A percentile compares a stretch with the other conserved stretches of the same genome.
Conservation (phyloP, 2,888 invertebrate species). For the Hemicrepidius hirtus region DNA sequence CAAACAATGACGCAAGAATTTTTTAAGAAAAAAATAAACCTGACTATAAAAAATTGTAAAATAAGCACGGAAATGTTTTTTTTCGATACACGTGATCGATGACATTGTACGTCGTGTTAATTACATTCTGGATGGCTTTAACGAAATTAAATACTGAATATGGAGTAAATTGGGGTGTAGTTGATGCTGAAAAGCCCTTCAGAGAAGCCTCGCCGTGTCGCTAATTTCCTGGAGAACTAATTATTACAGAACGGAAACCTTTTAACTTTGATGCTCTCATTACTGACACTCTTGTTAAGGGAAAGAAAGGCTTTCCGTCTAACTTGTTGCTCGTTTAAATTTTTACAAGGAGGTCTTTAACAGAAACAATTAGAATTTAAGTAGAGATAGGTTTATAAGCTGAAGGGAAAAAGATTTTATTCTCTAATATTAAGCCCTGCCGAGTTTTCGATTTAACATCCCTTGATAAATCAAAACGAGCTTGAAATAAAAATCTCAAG, state of each 20-base stretch:
- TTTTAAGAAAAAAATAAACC: too few species aligned
- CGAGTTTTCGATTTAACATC: slow-evolving; percentile 16
- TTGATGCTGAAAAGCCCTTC: slow-evolving; percentile 6
- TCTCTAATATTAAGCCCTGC: neutral
- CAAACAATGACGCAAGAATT: too few species aligned
- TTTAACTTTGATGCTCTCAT: slow-evolving; percentile 30
- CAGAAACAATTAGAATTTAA: too few species aligned
- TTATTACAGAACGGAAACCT: slow-evolving; percentile 43
- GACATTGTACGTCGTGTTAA: slow-evolving; percentile 32
- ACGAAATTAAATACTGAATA: slow-evolving; percentile 47
- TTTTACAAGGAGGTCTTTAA: neutral
- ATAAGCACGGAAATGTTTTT: too few species aligned
- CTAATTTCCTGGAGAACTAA: slow-evolving; percentile 48
- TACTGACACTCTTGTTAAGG: neutral
- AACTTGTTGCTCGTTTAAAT: slow-evolving; percentile 7
- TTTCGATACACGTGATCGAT: slow-evolving; percentile 20
- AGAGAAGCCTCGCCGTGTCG: slow-evolving; percentile 36
- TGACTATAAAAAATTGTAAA: too few species aligned
- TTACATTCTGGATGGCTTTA: slow-evolving; percentile 42
- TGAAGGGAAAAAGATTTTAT: too few species aligned
- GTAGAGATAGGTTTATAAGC: too few species aligned
- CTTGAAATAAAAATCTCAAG: slow-evolving; percentile 8
- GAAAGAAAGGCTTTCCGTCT: too few species aligned
- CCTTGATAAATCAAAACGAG: slow-evolving; percentile 31
- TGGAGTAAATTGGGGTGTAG: slow-evolving; percentile 22